phyloP scores from a whole-genome alignment of 2,113 vertebrate genomes.

The Oxyura jamaicensis region DNA sequence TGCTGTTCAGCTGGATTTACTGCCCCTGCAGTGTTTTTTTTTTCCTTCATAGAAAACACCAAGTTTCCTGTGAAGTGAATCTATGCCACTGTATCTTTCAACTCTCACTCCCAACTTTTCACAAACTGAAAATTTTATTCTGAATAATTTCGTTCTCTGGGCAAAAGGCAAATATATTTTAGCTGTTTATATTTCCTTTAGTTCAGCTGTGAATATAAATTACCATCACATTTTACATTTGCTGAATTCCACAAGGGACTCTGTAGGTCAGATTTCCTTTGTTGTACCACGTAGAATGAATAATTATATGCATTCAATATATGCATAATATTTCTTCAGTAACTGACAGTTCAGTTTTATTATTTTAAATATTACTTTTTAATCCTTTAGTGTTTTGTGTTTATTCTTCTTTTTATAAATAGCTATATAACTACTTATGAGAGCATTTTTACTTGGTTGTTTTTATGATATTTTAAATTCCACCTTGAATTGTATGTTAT shows the following conservation, averaged over 20 bases:
- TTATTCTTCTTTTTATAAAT: neutral
- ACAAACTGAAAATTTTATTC: neutral
- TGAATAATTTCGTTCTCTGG: neutral
- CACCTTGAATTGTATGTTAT: neutral
- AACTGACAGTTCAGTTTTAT: neutral
- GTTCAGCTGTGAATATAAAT: conserved; percentile 8
- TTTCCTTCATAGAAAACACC: neutral
- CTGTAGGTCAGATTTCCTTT: neutral
- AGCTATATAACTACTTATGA: neutral
- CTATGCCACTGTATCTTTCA: neutral
- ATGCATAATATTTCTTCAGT: neutral
- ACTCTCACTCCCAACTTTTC: neutral
- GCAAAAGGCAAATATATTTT: neutral
- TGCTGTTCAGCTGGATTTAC: neutral
- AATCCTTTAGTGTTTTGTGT: neutral
- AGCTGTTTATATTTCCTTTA: neutral
- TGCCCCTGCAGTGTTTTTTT: neutral
- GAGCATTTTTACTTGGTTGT: neutral
- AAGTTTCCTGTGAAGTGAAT: neutral
- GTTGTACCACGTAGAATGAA: neutral
- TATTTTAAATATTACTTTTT: neutral
- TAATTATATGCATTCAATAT: neutral
- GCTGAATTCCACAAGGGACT: neutral
- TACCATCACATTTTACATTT: neutral
- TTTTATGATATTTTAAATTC: neutral